Conservation (phyloP, 2,797 vertebrate species). For the Galago senegalensis region DNA sequence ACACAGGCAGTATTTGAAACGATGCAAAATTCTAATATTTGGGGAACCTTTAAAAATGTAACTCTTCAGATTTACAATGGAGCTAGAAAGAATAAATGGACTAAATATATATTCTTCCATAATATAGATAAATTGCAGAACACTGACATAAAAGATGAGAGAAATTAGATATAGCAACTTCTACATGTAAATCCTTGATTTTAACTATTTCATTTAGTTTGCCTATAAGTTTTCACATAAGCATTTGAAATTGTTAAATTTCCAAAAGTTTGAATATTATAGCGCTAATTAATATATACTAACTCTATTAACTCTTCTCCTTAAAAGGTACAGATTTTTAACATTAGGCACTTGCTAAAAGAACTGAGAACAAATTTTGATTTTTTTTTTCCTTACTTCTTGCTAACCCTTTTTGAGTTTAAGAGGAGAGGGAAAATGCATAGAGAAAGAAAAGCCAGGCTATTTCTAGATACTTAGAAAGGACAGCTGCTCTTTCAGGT, state of each 20-base stretch:
- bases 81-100: constrained; percentile 14
- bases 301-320: constrained; percentile 41
- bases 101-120: background rate
- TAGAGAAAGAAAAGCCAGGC: background rate
- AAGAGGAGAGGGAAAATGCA: background rate
- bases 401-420: background rate
- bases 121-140: background rate
- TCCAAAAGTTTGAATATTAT: background rate
- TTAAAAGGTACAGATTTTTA: constrained; percentile 28
- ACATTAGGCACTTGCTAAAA: background rate
- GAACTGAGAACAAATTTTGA: background rate
- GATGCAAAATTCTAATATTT: constrained; percentile 36
- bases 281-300: background rate
- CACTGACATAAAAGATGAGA: background rate
- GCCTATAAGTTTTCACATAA: background rate
- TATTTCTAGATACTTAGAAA: background rate
- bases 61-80: background rate
- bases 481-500: background rate
- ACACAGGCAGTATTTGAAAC: background rate
- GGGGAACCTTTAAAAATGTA: background rate
- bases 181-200: background rate
- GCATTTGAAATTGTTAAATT: background rate
- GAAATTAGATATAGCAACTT: background rate
- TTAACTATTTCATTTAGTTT: background rate
- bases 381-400: background rate